Evolutionary conservation across 2,888 invertebrate genomes (phyloP), one percentile per base, ranked within the genome.

Genomic region (Crossocerus cetratus): DNA sequence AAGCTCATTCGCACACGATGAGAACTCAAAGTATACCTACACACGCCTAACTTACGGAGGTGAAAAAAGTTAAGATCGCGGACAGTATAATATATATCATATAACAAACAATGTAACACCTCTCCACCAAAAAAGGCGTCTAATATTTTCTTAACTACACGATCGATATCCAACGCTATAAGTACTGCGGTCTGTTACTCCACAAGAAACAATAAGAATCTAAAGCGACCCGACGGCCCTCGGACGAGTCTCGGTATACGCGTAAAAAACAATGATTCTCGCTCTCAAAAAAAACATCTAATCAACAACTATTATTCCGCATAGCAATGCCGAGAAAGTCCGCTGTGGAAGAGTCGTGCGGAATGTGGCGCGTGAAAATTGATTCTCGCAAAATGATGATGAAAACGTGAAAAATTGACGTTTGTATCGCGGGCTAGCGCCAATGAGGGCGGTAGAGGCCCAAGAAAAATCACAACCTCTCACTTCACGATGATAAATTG

Each of bases 161-260:
- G 18, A 44, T 20, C 62, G 53, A 63, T 61, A 44, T 61, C 67
- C 73, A 44, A 61, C 65, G 58, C 54, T 70, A 72, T 81, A 81
- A 81, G 81, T 81, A 81, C 83, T 74, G 68, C 55, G 72, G 75
- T 79, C 16, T 49, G 49, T 13, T 49, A 49, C 49, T 49, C 14
- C 16, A 49, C 13, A 49, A 49, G 49, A 14, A 49, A 49, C 49
- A 49, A 49, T 49, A 16, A 16, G 49, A 32, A 49, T 49, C 49
- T 14, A 49, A 49, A 16, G 49, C 11, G 16, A 49, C 16, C 3
- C 49, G 49, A 13, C 16, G 14, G 16, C 4, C 4, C 16, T 49
- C 49, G 1, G 16, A 49, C 49, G 49, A 16, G 49, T 4, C 16
- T 16, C 14, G 14, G 14, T 49, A 14, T 16, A 49, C 49, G 49